phyloP scores from a whole-genome alignment of 2,888 invertebrate genomes.

The Prostheceraeus crozeri region DNA sequence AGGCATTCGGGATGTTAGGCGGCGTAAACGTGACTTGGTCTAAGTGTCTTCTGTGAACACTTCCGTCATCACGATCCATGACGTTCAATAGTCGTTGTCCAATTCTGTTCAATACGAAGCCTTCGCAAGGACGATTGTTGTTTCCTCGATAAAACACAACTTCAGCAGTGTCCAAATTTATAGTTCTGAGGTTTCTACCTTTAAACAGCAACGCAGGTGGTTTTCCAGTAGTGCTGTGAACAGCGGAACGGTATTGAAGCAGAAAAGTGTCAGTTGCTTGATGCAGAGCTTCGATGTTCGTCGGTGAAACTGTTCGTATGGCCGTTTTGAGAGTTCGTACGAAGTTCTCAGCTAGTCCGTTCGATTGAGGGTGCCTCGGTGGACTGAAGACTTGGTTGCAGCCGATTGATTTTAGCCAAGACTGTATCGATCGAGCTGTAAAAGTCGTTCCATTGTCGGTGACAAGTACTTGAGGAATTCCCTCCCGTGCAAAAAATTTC shows the following conservation, averaged over 20 bases:
- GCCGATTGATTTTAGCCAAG: slow-evolving; percentile 1
- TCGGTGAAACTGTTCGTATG: not conserved
- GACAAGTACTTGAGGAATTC: not conserved
- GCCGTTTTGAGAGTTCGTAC: not conserved
- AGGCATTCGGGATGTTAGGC: too few species aligned
- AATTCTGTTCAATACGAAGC: too few species aligned
- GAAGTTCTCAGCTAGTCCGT: slow-evolving; percentile 9
- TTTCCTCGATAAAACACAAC: too few species aligned
- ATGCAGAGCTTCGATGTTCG: not conserved
- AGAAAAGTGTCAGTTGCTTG: not conserved
- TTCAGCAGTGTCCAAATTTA: too few species aligned
- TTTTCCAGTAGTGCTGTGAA: not conserved
- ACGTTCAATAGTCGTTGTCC: too few species aligned
- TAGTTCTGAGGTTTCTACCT: not conserved
- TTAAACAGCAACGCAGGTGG: not conserved
- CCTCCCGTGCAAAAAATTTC: slow-evolving; percentile 13
- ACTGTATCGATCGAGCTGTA: not conserved
- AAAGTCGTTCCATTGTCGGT: slow-evolving; percentile 1
- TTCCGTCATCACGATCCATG: too few species aligned
- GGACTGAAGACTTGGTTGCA: not conserved
- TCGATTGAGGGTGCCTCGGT: slow-evolving; percentile 6
- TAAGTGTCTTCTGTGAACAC: too few species aligned
- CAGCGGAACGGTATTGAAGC: slow-evolving; percentile 14
- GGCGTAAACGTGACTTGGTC: too few species aligned
- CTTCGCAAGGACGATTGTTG: too few species aligned